Evolutionary conservation across 2,888 invertebrate species (phyloP).

Genomic region (Macrostomum cliftonense): DNA sequence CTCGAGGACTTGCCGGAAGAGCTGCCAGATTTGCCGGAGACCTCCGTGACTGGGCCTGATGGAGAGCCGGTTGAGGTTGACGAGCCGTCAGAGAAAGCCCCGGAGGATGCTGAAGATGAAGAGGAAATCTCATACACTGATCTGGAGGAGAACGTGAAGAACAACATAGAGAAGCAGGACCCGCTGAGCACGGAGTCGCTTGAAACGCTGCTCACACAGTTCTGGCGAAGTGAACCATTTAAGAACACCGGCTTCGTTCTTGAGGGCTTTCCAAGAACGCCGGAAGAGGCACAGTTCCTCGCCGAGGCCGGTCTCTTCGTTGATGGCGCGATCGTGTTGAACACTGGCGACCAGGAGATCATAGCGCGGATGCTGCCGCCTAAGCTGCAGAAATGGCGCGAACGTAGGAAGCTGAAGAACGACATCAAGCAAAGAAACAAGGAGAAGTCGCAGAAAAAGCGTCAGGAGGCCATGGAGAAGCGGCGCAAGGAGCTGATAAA

Average conservation of each 20-base stretch:
- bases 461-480: slow-evolving; percentile 20
- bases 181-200: slow-evolving; percentile 29
- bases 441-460: slow-evolving; percentile 25
- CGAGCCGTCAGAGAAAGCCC: slow-evolving; percentile 29
- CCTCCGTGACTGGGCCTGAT: slow-evolving; percentile 15
- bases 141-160: slow-evolving; percentile 34
- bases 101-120: slow-evolving; percentile 16
- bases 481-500: slow-evolving; percentile 28
- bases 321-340: slow-evolving; percentile 30
- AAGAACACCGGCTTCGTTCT: slow-evolving; percentile 33
- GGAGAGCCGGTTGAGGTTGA: slow-evolving; percentile 21
- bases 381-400: slow-evolving; percentile 20
- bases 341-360: slow-evolving; percentile 28
- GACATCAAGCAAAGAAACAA: slow-evolving; percentile 25
- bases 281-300: slow-evolving; percentile 29
- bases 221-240: slow-evolving; percentile 35
- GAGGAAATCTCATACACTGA: slow-evolving; percentile 22
- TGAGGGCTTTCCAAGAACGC: slow-evolving; percentile 34
- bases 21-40: slow-evolving; percentile 1
- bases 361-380: slow-evolving; percentile 25
- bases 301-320: slow-evolving; percentile 30
- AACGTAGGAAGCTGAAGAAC: slow-evolving; percentile 10
- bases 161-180: slow-evolving; percentile 31
- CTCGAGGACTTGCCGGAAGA: slow-evolving; percentile 2
- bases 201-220: slow-evolving; percentile 26